Percentiles rank a stretch among this genome's conserved stretches.
Evolutionary conservation across 2,113 vertebrate species (phyloP).

Genomic region (Takifugu flavidus): DNA sequence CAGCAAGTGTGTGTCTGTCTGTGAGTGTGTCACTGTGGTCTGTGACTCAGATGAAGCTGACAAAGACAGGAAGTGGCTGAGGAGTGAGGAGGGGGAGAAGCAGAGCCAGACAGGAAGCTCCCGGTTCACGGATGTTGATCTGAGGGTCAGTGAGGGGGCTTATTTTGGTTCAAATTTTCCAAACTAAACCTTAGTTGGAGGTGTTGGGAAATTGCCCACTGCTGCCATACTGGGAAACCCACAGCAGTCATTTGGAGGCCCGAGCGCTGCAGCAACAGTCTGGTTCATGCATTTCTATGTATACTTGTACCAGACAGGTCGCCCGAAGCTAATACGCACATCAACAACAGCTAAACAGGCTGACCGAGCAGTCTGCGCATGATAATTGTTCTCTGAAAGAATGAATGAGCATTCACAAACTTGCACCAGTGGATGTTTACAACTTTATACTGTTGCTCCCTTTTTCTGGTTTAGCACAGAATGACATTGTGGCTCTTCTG

Average conservation of each 20-base stretch:
- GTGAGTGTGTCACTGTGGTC: not conserved
- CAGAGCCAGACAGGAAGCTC: conserved; percentile 54
- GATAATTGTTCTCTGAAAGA: too few relatives aligned
- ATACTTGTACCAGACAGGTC: not conserved
- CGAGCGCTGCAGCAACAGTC: not conserved
- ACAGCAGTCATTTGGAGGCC: conserved; percentile 8
- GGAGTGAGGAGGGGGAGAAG: conserved; percentile 13
- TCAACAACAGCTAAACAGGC: not conserved
- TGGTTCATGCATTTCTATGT: not conserved
- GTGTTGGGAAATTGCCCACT: not conserved
- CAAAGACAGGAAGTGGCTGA: conserved; percentile 66
- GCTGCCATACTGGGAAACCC: not conserved
- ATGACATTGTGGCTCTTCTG: not conserved
- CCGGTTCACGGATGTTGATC: not conserved
- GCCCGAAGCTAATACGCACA: not conserved
- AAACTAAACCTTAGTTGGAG: conserved; percentile 20
- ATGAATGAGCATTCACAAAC: too few relatives aligned
- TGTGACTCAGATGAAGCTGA: conserved; percentile 46
- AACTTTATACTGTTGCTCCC: not conserved
- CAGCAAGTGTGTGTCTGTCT: conserved; percentile 1
- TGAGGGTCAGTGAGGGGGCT: not conserved
- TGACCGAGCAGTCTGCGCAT: too few relatives aligned
- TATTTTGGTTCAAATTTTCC: conserved; percentile 18
- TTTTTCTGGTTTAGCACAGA: not conserved
- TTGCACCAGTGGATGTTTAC: too few relatives aligned